phyloP scores from a whole-genome alignment of 2,888 invertebrate genomes.

The Galerucella calmariensis region DNA sequence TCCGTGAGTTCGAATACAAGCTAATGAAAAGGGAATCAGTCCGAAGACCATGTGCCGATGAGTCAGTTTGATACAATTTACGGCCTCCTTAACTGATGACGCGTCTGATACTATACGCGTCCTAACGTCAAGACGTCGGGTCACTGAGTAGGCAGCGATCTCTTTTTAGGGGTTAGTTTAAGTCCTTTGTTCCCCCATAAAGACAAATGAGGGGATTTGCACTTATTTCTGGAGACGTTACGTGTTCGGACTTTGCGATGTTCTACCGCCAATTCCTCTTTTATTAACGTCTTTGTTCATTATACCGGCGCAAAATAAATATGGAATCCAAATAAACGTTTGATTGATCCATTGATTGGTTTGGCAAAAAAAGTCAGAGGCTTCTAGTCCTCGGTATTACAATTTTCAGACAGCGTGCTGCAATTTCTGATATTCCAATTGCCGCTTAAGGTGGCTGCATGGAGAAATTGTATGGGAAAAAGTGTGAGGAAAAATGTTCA shows the following conservation, averaged over 20 bases:
- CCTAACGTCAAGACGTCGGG: slow-evolving; percentile 43
- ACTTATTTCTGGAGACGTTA: slow-evolving; percentile 59
- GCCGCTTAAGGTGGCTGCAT: no score
- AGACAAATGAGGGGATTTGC: slow-evolving; percentile 64
- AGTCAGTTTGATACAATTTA: slow-evolving; percentile 48
- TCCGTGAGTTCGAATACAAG: slow-evolving; percentile 20
- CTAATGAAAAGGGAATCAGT: slow-evolving; percentile 40
- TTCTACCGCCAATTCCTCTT: slow-evolving; percentile 5
- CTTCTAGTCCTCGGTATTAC: no score
- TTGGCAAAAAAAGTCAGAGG: no score
- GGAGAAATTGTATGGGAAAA: no score
- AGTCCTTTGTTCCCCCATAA: slow-evolving; percentile 62
- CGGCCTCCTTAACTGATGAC: slow-evolving; percentile 51
- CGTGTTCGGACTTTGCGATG: slow-evolving; percentile 52
- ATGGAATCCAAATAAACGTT: not conserved
- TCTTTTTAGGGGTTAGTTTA: slow-evolving; percentile 61
- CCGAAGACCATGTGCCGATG: slow-evolving; percentile 40
- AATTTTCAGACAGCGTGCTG: no score
- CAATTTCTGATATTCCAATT: no score
- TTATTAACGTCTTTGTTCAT: not conserved
- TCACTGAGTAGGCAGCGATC: slow-evolving; percentile 42
- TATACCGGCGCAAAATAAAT: not conserved
- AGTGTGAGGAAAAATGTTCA: no score
- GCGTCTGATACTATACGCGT: slow-evolving; percentile 54
- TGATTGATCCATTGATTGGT: no score